Evolutionary conservation across 1,140 invertebrate genomes (phyloP).

Genomic region (Drosophila ananassae): DNA sequence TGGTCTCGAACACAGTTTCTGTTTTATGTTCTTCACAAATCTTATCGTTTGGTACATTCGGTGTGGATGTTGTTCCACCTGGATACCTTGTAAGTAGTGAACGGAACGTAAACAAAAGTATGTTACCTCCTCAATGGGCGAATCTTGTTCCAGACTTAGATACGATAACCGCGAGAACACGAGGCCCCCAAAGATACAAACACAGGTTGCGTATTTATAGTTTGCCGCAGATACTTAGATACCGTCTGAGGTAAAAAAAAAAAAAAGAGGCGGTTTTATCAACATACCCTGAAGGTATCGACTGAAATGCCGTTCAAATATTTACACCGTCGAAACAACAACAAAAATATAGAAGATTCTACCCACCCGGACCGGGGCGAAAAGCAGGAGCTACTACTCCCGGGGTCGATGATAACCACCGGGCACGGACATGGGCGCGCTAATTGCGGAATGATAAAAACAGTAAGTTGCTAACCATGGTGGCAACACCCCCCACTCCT

Average conservation of each 20-base stretch:
- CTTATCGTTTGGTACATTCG: conserved; percentile 70
- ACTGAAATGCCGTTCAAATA: conserved; percentile 76
- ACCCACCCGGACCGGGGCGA: conserved; percentile 12
- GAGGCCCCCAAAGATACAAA: conserved; percentile 24
- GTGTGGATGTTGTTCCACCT: conserved; percentile 37
- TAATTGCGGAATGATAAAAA: conserved; percentile 81
- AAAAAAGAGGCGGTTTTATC: conserved; percentile 35
- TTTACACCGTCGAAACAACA: conserved; percentile 62
- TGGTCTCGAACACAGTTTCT: conserved; percentile 35
- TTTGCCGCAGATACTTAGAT: conserved; percentile 35
- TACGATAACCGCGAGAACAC: conserved; percentile 67
- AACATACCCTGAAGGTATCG: conserved; percentile 55
- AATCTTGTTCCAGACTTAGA: conserved; percentile 67
- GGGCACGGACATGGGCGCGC: conserved; percentile 64
- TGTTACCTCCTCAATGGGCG: conserved; percentile 67
- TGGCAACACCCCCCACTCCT: background rate
- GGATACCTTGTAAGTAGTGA: conserved; percentile 53
- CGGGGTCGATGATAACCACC: conserved; percentile 65
- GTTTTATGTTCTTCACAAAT: conserved; percentile 46
- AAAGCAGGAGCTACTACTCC: conserved; percentile 31
- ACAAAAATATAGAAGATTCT: background rate
- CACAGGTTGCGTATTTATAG: conserved; percentile 58
- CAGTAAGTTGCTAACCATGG: conserved; percentile 45
- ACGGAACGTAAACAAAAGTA: conserved; percentile 69
- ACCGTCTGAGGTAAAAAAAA: background rate